Base-by-base conservation (phyloP, 2,888 invertebrate species). In the Lacanobia wlatinum region DNA sequence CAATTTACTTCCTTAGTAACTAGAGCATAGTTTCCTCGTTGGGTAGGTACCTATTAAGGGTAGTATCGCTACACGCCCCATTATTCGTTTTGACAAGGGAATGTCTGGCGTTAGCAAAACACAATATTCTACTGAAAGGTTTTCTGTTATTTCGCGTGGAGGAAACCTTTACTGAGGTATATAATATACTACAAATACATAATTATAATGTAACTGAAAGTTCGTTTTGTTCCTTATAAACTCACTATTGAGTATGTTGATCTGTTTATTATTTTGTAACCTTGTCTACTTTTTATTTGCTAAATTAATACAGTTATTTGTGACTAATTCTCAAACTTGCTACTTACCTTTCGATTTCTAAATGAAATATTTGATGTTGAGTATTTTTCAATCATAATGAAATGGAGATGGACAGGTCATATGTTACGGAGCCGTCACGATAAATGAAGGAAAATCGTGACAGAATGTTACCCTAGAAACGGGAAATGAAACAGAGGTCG, bases 81-180 rank as follows among this genome's bases (percentile, higher is more conserved):
- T 79, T 73, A 75, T 80, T 52, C n/a, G 34, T 63, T 62, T 73
- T 80, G 62, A 76, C 63, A 73, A 76, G 52, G 52, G 56, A 76
- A 62, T 73, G 21, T 62, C 50, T 56, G 58, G 34, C 63, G n/a
- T 40, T 12, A 80, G 40, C 40, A 64, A 59, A 59, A 59, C 3
- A 38, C 61, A 58, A 62, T 73, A 73, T 59, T 50, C 9, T 9
- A 21, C 78, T 71, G 48, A 74, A 53, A 61, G 60, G 60, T 65
- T 60, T 62, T 63, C n/a, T 62, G 46, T 52, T 70, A 48, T 73
- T 58, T 73, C 56, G 16, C 12, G 21, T 55, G 8, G 21, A 28
- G 18, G 21, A 61, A 40, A 78, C 50, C 48, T 73, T 56, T 12
- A 28, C 7, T 28, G 8, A 28, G 3, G 12, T 21, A 70, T 50